Conservation (phyloP, 2,113 vertebrate species). For the Grammomys surdaster region DNA sequence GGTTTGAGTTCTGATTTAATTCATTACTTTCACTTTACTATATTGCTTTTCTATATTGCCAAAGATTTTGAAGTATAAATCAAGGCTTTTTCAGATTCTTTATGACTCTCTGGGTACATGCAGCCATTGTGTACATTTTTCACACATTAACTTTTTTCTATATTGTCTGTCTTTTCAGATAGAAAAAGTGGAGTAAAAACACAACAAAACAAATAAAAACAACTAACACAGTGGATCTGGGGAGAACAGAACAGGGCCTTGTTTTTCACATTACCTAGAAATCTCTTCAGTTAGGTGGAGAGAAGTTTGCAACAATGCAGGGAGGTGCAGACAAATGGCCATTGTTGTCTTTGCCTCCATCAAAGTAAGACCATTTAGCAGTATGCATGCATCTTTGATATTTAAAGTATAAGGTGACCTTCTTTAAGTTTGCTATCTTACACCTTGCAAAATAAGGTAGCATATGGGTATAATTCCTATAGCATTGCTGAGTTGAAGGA, state of each 20-base stretch:
- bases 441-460: background rate
- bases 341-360: background rate
- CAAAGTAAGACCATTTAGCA: background rate
- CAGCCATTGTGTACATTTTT: background rate
- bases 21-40: background rate
- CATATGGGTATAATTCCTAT: too few relatives aligned
- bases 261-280: background rate
- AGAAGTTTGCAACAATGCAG: background rate
- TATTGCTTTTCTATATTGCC: background rate
- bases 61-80: background rate
- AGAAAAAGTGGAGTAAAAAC: background rate
- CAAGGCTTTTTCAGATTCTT: background rate
- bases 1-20: background rate
- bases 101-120: background rate
- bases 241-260: background rate
- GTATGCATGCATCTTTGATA: background rate
- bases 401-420: background rate
- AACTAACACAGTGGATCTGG: background rate
- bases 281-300: background rate
- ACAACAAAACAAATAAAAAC: background rate
- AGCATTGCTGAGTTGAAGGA: background rate
- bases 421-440: background rate
- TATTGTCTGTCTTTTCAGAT: background rate
- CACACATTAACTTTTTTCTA: background rate
- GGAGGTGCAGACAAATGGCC: accelerated